phyloP scores from a whole-genome alignment of 2,113 vertebrate species.

The Circaetus cinerascens region DNA sequence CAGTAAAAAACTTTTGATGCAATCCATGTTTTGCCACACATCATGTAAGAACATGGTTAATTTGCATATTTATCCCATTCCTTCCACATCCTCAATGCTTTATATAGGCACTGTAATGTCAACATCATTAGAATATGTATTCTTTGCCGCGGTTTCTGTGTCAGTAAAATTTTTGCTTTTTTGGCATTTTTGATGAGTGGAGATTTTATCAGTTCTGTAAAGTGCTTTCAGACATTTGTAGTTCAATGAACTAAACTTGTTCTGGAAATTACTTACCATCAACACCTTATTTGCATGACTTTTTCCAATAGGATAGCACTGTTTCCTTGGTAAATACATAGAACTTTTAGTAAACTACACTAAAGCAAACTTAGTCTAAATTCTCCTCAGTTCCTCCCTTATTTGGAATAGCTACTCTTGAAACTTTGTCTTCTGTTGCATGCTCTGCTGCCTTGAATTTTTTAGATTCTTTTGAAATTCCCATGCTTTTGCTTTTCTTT shows the following conservation, averaged over 20 bases:
- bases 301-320: background rate
- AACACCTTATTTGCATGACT: background rate
- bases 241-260: background rate
- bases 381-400: background rate
- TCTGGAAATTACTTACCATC: background rate
- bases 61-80: background rate
- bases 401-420: background rate
- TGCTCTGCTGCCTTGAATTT: background rate
- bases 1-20: background rate
- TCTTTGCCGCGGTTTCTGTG: background rate
- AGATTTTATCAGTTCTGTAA: background rate
- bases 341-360: background rate
- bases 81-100: background rate
- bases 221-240: background rate
- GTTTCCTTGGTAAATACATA: background rate
- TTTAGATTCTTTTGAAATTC: background rate
- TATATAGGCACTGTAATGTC: background rate
- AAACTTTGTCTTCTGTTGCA: background rate
- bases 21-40: background rate
- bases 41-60: background rate
- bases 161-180: background rate
- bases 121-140: background rate
- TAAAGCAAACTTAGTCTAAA: background rate
- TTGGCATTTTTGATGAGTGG: background rate
- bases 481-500: background rate